Evolutionary conservation across 1,140 invertebrate species (phyloP).

Genomic region (Brachionus rotundiformis): DNA sequence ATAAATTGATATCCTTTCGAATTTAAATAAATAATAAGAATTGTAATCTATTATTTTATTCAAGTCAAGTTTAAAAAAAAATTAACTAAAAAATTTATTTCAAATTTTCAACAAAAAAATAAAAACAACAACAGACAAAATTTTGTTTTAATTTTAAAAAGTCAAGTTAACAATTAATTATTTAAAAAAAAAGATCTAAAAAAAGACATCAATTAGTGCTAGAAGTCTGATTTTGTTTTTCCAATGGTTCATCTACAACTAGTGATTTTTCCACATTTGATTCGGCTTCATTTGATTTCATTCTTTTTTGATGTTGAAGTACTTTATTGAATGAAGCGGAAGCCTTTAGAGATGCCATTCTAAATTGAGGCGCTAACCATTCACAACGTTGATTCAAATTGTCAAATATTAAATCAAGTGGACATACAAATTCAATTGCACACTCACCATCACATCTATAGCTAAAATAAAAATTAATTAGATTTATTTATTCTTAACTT

Average conservation of each 20-base stretch:
- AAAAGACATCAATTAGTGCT: background rate
- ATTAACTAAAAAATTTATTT: background rate
- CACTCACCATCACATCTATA: slow-evolving; percentile 52
- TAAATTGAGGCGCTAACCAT: slow-evolving; percentile 40
- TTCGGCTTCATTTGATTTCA: background rate
- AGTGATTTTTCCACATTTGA: slow-evolving; percentile 2
- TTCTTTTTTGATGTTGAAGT: slow-evolving; percentile 22
- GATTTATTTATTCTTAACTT: background rate
- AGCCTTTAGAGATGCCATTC: slow-evolving; percentile 31
- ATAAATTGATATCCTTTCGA: no score
- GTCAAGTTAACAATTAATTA: background rate
- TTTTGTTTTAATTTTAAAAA: slow-evolving; percentile 4
- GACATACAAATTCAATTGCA: slow-evolving; percentile 42
- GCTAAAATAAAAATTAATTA: slow-evolving; percentile 4
- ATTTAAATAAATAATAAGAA: no score
- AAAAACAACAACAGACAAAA: background rate
- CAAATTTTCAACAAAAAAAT: background rate
- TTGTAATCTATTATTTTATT: no score
- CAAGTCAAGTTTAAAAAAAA: no score
- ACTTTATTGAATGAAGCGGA: background rate
- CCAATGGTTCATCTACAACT: background rate
- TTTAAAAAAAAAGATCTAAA: no score
- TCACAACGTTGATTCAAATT: slow-evolving; percentile 49
- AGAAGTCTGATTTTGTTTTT: background rate
- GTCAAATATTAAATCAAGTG: slow-evolving; percentile 51